These are phyloP conservation scores for Moxostoma hubbsi DNA, from an alignment of 2,797 vertebrate genomes.

Conservation along the genomic window DNA sequence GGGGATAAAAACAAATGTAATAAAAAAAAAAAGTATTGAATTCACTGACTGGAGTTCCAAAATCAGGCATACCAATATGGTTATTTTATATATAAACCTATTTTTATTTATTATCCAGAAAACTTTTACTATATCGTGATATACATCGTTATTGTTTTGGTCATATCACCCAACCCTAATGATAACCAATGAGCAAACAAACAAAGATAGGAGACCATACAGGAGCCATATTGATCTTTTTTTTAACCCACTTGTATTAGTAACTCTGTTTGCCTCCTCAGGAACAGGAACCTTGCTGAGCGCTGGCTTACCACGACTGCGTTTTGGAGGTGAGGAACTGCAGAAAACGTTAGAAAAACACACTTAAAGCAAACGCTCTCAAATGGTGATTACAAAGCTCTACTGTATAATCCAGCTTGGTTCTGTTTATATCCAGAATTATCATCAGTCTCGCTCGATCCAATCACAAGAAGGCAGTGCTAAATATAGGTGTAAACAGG, in stretches of 20 bases:
- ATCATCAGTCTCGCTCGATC: neutral
- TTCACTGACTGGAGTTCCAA: no score
- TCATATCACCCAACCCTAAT: no score
- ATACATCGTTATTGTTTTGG: no score
- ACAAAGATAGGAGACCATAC: neutral
- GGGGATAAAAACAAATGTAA: no score
- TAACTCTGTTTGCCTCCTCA: constrained; percentile 84
- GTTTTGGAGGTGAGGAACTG: constrained; percentile 85
- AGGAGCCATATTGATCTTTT: neutral
- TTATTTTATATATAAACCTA: no score
- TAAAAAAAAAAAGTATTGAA: no score
- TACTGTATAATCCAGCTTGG: neutral
- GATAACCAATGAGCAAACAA: neutral
- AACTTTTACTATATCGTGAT: no score
- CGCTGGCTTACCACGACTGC: constrained; percentile 92
- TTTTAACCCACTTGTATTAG: constrained; percentile 74
- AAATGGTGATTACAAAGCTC: neutral
- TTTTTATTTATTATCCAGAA: no score
- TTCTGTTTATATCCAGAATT: neutral
- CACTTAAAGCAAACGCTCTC: neutral
- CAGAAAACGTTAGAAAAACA: constrained; percentile 54
- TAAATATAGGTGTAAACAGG: no score
- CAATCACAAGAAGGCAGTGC: neutral
- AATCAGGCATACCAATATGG: no score
- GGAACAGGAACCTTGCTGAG: constrained; percentile 86